Base-by-base conservation (phyloP, 2,888 invertebrate species). In the Caradrina kadenii region DNA sequence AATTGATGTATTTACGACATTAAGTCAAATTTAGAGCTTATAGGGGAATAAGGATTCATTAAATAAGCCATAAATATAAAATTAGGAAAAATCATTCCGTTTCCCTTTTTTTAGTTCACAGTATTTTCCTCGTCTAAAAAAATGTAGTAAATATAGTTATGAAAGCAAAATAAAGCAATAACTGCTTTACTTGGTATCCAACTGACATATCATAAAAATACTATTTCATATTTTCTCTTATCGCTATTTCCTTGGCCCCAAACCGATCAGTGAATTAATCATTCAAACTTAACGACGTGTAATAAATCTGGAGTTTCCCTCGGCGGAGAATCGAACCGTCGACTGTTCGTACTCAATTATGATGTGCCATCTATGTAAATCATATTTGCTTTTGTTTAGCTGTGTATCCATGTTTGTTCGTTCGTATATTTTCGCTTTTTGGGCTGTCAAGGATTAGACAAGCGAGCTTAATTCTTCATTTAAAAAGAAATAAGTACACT, bases 281-380 rank as follows among this genome's bases (percentile, higher is more conserved):
- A 91, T 88, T 87, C 80, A 81, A 80, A 85, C 84, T 87, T 91
- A 89, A 91, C 88, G 90, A 90, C 85, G 84, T 80, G 85, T 86
- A 85, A 90, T 91, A 91, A 91, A 91, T 91, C 89, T 83, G 81
- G 81, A 81, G 73, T 81, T 77, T 77, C 82, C 72, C 75, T 74
- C 86, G 85, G 74, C 80, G 76, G 85, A 79, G 83, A 86, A 86
- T 86, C 82, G 84, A 82, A 76, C 72, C 76, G 65, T 66, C 48
- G 74, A 73, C 76, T 61, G 65, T 52, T 73, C 63, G 74, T 69
- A 66, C 83, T 79, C 69, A 65, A 67, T 74, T 58, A 68, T 63
- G 67, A 72, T 42, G 63, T 63, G 58, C 77, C 71, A 68, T 74
- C 74, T 79, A 76, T 79, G 80, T 76, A 68, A 72, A 68, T 80